Conservation (phyloP, 1,140 invertebrate species). For the Chironomus striatipennis region DNA sequence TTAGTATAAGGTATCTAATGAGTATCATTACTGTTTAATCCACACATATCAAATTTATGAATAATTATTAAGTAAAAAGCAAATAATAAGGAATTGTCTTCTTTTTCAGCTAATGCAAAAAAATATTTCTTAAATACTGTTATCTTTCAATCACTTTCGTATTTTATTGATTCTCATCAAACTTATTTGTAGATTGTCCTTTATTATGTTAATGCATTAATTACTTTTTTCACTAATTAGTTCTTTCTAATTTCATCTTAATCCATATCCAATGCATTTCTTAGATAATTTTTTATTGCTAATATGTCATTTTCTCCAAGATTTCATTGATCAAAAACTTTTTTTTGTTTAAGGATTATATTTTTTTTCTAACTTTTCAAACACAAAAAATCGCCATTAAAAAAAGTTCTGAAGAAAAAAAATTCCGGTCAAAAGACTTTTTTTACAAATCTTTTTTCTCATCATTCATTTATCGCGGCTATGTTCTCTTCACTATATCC, state of each 20-base stretch:
- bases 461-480: background rate
- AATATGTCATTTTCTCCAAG: background rate
- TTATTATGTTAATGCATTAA: background rate
- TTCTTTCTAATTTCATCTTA: background rate
- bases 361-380: background rate
- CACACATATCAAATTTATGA: background rate
- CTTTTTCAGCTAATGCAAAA: background rate
- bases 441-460: background rate
- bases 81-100: background rate
- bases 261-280: background rate
- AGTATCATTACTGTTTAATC: slow-evolving; percentile 8
- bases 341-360: background rate
- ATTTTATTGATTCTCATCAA: background rate
- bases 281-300: background rate
- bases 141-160: background rate
- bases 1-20: slow-evolving; percentile 9
- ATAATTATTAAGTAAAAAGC: background rate
- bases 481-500: slow-evolving; percentile 1
- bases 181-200: background rate
- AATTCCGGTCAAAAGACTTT: slow-evolving; percentile 13
- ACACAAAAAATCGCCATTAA: slow-evolving; percentile 2
- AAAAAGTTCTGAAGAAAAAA: slow-evolving; percentile 5
- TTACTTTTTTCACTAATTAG: background rate
- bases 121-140: background rate
- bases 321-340: background rate